Conservation (phyloP, 2,888 invertebrate genomes). For the Drosophila ustulata region DNA sequence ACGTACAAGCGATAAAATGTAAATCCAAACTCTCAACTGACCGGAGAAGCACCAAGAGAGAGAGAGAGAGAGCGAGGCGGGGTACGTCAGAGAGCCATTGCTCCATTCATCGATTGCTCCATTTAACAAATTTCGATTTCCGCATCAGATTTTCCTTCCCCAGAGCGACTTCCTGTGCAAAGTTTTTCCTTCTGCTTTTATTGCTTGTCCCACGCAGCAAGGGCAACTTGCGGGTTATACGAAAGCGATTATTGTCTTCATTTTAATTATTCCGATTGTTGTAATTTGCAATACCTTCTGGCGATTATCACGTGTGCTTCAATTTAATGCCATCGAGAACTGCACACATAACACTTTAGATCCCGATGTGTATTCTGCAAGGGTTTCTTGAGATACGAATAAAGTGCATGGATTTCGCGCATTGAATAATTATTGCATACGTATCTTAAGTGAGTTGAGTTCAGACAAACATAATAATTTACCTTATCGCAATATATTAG, state of each 20-base stretch:
- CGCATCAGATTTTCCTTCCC: conserved; percentile 71
- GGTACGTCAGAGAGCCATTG: conserved; percentile 23
- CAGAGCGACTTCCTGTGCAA: conserved; percentile 64
- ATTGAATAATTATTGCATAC: no score
- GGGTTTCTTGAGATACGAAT: not conserved
- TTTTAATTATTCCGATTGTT: conserved; percentile 68
- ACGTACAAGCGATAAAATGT: conserved; percentile 82
- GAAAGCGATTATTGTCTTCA: conserved; percentile 49
- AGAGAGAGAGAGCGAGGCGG: not conserved
- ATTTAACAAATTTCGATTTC: conserved; percentile 82
- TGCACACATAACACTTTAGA: not conserved
- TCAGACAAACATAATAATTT: no score
- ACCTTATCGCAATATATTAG: no score
- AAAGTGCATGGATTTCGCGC: not conserved
- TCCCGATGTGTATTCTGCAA: not conserved
- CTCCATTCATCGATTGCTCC: conserved; percentile 77
- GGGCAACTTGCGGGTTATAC: conserved; percentile 47
- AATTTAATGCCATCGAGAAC: not conserved
- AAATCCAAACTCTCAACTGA: conserved; percentile 64
- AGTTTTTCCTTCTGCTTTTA: conserved; percentile 68
- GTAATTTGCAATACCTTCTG: conserved; percentile 40
- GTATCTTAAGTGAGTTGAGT: no score
- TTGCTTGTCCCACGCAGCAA: conserved; percentile 47
- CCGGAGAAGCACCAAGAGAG: not conserved
- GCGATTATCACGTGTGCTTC: conserved; percentile 38